These are phyloP conservation scores for Mormyrus iriodes DNA, from an alignment of 2,113 vertebrate species.

Conservation along the genomic window DNA sequence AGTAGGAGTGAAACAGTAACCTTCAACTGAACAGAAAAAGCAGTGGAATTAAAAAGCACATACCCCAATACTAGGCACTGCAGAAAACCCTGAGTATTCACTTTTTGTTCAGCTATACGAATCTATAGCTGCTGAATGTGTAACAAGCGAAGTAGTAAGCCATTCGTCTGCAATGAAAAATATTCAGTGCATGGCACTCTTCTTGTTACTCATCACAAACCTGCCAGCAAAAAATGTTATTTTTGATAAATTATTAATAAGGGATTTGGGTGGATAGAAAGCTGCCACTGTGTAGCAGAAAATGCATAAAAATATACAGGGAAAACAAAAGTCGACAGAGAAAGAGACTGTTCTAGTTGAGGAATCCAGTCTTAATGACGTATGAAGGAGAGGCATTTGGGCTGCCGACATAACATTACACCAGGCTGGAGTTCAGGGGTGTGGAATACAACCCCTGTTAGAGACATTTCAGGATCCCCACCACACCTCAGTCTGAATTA, in stretches of 20 bases:
- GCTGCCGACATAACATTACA: neutral
- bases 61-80: neutral
- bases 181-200: neutral
- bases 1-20: neutral
- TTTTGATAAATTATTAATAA: neutral
- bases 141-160: neutral
- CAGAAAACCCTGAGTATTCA: neutral
- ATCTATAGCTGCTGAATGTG: neutral
- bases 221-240: neutral
- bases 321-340: neutral
- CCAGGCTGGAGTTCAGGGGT: neutral
- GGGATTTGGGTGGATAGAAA: neutral
- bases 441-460: neutral
- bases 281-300: neutral
- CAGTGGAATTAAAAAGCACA: neutral
- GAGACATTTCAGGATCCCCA: neutral
- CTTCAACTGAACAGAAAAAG: neutral
- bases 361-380: neutral
- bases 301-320: neutral
- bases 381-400: neutral
- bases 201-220: neutral
- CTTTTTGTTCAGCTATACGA: neutral
- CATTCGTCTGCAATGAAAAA: neutral
- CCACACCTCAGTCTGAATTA: constrained; percentile 9
- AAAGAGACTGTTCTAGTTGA: neutral